A percentile compares a stretch with the other conserved stretches of the same genome.
phyloP scores from a whole-genome alignment of 2,797 vertebrate species.

The Sternarchorhynchus goeldii region DNA sequence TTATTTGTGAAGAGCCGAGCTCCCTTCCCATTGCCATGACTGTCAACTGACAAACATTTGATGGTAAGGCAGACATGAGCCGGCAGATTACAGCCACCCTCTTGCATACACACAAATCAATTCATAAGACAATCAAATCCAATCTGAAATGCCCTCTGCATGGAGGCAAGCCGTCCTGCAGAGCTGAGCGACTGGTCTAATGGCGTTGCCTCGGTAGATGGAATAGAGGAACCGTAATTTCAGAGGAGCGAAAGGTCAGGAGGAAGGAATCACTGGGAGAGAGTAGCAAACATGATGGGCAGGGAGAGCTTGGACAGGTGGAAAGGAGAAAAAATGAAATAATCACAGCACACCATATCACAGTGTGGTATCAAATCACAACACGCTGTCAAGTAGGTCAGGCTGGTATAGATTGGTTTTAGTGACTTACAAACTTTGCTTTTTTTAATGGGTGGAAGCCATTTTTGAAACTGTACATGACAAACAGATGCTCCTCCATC shows the following conservation, averaged over 20 bases:
- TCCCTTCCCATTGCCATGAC: conserved; percentile 61
- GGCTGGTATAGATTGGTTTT: background rate
- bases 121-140: conserved; percentile 64
- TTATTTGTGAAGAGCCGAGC: conserved; percentile 53
- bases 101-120: conserved; percentile 56
- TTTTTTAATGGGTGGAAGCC: background rate
- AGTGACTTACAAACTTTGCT: background rate
- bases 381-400: background rate
- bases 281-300: conserved; percentile 52
- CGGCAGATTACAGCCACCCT: conserved; percentile 63
- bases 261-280: conserved; percentile 46
- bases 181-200: conserved; percentile 25
- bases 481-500: too few relatives aligned
- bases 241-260: conserved; percentile 53
- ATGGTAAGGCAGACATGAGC: conserved; percentile 65
- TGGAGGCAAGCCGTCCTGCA: conserved; percentile 13
- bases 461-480: too few relatives aligned
- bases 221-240: conserved; percentile 65
- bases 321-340: background rate
- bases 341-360: background rate
- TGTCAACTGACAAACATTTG: conserved; percentile 71
- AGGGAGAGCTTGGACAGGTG: conserved; percentile 26
- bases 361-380: background rate
- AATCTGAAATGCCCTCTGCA: conserved; percentile 41
- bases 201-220: conserved; percentile 56